These are phyloP conservation scores for Pelecanus crispus DNA, from an alignment of 2,113 vertebrate species.

Conservation along the genomic window DNA sequence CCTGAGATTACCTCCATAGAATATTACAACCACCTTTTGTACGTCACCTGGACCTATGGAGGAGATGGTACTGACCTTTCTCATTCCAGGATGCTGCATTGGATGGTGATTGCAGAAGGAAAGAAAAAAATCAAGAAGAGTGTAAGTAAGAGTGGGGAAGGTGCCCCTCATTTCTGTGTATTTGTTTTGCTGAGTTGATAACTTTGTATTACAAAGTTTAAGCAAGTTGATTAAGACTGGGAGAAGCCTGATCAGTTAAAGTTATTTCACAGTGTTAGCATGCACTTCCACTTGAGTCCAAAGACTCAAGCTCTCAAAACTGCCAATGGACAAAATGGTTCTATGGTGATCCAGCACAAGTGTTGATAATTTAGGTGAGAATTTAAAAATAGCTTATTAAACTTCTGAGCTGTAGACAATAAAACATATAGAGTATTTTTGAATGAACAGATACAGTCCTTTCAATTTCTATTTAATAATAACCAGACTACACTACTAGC, in stretches of 20 bases:
- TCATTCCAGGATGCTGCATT: slow-evolving; percentile 92
- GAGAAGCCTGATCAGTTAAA: not conserved
- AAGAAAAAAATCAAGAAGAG: slow-evolving; percentile 87
- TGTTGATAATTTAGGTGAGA: not conserved
- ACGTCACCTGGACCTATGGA: slow-evolving; percentile 88
- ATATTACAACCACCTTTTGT: slow-evolving; percentile 84
- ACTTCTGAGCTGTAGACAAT: not conserved
- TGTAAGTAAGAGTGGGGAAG: slow-evolving; percentile 44
- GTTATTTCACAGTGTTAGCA: not conserved
- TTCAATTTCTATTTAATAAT: not conserved
- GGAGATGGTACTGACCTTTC: slow-evolving; percentile 87
- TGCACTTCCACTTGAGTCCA: not conserved
- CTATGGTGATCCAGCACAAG: not conserved
- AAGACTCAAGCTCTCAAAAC: not conserved
- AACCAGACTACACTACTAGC: not conserved
- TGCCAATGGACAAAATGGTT: not conserved
- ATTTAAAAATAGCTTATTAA: not conserved
- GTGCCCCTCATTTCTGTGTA: not conserved
- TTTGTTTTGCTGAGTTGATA: not conserved
- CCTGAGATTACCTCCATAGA: slow-evolving; percentile 89
- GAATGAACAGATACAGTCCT: not conserved
- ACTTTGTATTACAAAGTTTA: not conserved
- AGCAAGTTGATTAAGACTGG: not conserved
- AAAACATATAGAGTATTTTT: not conserved
- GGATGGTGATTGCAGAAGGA: slow-evolving; percentile 90